Percentiles rank a stretch among this genome's conserved stretches.
Evolutionary conservation across 2,888 invertebrate genomes (phyloP).

Genomic region (Colostygia pectinataria): DNA sequence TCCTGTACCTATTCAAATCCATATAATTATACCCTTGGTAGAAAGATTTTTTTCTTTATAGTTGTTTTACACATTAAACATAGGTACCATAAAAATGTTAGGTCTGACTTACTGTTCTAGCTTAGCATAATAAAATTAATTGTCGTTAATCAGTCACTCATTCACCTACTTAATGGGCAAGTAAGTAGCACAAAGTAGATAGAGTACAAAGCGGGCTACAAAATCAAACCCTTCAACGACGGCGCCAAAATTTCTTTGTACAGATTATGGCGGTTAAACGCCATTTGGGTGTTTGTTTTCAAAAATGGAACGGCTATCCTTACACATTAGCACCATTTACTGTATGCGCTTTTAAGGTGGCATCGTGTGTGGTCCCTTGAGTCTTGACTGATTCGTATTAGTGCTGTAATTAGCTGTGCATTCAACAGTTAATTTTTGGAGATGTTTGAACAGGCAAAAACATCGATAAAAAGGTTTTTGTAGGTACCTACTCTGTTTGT

Average conservation of each 20-base stretch:
- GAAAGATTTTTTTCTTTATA: too few relatives aligned
- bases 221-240: constrained; percentile 41
- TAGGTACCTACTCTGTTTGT: constrained; percentile 13
- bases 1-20: too few relatives aligned
- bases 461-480: constrained; percentile 2
- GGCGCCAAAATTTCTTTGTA: constrained; percentile 57
- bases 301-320: constrained; percentile 73
- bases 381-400: constrained; percentile 41
- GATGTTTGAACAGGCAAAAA: constrained; percentile 14
- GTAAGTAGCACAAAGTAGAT: too few relatives aligned
- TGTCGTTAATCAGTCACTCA: too few relatives aligned
- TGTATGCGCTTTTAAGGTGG: constrained; percentile 64
- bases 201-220: not conserved
- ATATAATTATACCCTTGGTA: too few relatives aligned
- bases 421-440: constrained; percentile 30
- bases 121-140: too few relatives aligned
- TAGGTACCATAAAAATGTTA: too few relatives aligned
- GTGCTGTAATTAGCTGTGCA: constrained; percentile 40
- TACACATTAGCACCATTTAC: constrained; percentile 80
- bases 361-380: constrained; percentile 72
- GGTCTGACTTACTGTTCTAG: too few relatives aligned
- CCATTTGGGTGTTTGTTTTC: constrained; percentile 66
- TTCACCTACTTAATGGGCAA: too few relatives aligned
- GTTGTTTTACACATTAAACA: too few relatives aligned
- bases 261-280: constrained; percentile 74